phyloP scores from a whole-genome alignment of 1,140 invertebrate genomes.

The Watersipora subatra region DNA sequence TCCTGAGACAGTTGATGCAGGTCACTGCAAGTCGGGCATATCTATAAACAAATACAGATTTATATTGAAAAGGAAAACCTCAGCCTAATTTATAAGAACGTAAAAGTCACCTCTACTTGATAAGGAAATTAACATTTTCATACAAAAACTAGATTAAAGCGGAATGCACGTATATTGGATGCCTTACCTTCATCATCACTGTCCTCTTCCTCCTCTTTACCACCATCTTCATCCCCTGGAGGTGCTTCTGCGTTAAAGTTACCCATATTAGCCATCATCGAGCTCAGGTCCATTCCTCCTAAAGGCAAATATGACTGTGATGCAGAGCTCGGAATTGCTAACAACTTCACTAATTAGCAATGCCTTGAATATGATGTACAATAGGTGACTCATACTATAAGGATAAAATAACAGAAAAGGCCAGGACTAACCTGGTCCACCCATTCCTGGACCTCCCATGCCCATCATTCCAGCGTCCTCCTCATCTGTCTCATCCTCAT shows the following conservation, averaged over 20 bases:
- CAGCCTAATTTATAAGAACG: too few species aligned
- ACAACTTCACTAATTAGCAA: neutral
- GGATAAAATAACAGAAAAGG: conserved; percentile 43
- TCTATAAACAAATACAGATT: too few species aligned
- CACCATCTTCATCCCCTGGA: conserved; percentile 16
- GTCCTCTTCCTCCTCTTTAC: conserved; percentile 12
- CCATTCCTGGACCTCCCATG: too few species aligned
- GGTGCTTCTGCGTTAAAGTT: conserved; percentile 4
- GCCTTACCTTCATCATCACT: conserved; percentile 15
- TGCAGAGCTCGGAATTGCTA: neutral
- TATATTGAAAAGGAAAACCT: too few species aligned
- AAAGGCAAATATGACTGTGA: neutral
- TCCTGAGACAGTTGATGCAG: too few species aligned
- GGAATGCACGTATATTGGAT: too few species aligned
- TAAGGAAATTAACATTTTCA: too few species aligned
- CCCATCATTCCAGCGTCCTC: conserved; percentile 42
- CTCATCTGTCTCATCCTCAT: conserved; percentile 71
- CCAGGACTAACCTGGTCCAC: too few species aligned
- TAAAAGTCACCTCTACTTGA: too few species aligned
- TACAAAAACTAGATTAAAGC: too few species aligned
- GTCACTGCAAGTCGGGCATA: too few species aligned
- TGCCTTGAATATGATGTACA: too few species aligned
- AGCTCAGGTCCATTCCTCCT: neutral
- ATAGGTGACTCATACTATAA: neutral
- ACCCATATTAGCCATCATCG: conserved; percentile 1